Percentiles rank a stretch among this genome's conserved stretches.
Conservation (phyloP, 2,797 vertebrate species). For the Danio kyathit region DNA sequence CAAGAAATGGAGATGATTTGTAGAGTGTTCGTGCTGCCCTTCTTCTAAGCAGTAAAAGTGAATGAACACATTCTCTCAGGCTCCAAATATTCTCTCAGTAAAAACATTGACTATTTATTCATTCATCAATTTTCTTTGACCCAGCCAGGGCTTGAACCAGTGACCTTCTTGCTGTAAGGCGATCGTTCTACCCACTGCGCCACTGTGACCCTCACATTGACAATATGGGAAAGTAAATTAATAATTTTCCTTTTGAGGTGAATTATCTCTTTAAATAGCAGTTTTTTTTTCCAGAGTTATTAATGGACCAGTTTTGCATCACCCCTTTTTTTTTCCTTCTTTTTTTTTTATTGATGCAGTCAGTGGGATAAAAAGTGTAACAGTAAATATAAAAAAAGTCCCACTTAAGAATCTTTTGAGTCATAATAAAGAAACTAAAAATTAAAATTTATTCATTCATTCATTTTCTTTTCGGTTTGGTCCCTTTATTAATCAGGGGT, state of each 20-base stretch:
- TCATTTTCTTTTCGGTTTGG: too few species aligned
- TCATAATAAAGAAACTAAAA: too few species aligned
- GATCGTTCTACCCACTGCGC: too few species aligned
- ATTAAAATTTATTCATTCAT: too few species aligned
- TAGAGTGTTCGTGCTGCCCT: neutral
- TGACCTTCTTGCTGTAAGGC: too few species aligned
- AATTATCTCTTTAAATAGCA: neutral
- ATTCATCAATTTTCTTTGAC: too few species aligned
- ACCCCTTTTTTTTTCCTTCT: neutral
- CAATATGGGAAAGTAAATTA: too few species aligned
- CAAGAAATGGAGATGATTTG: neutral
- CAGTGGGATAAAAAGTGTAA: neutral
- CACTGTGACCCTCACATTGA: too few species aligned
- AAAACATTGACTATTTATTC: too few species aligned
- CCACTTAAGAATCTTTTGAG: neutral
- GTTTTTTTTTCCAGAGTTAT: neutral
- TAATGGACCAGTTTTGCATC: neutral
- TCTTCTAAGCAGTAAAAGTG: neutral
- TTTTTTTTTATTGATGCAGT: neutral
- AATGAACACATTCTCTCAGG: neutral
- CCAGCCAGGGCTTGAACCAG: too few species aligned
- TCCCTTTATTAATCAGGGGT: too few species aligned
- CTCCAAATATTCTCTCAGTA: too few species aligned
- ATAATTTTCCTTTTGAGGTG: neutral
- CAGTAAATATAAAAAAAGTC: neutral